phyloP scores from a whole-genome alignment of 2,888 invertebrate species.

The Sturmia bella region DNA sequence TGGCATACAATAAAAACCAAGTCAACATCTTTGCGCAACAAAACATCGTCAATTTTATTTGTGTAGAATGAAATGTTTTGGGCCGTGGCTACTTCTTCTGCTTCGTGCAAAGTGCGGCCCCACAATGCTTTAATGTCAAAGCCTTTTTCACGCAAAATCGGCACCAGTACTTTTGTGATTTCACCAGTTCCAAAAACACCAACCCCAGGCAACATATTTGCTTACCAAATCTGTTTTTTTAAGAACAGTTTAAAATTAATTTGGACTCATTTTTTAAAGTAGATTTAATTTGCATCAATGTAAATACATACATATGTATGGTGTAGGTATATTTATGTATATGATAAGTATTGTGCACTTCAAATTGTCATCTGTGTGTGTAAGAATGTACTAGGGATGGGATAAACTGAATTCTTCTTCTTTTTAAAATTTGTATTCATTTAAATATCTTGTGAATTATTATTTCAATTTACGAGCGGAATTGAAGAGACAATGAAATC shows the following conservation, averaged over 20 bases:
- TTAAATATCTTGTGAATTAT: too few relatives aligned
- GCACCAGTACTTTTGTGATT: conserved; percentile 89
- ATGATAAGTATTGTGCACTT: too few relatives aligned
- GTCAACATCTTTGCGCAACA: conserved; percentile 95
- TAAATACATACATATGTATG: too few relatives aligned
- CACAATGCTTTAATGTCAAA: conserved; percentile 97
- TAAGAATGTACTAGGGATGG: too few relatives aligned
- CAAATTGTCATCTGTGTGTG: too few relatives aligned
- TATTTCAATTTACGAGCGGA: too few relatives aligned
- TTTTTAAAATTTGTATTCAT: too few relatives aligned
- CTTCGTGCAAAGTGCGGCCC: conserved; percentile 89
- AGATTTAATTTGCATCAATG: not conserved
- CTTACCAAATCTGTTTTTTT: not conserved
- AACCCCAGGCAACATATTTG: conserved; percentile 88
- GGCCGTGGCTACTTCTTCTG: conserved; percentile 89
- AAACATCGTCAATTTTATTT: conserved; percentile 95
- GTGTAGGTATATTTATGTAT: too few relatives aligned
- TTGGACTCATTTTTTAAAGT: conserved; percentile 24
- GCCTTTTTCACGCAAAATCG: conserved; percentile 93
- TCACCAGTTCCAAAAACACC: conserved; percentile 95
- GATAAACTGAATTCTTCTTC: too few relatives aligned
- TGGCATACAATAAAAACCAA: conserved; percentile 96
- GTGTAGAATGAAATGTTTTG: conserved; percentile 93
- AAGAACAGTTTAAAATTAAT: not conserved
- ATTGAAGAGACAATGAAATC: too few relatives aligned